Conservation (phyloP, 2,797 vertebrate species). For the Falco concolor region DNA sequence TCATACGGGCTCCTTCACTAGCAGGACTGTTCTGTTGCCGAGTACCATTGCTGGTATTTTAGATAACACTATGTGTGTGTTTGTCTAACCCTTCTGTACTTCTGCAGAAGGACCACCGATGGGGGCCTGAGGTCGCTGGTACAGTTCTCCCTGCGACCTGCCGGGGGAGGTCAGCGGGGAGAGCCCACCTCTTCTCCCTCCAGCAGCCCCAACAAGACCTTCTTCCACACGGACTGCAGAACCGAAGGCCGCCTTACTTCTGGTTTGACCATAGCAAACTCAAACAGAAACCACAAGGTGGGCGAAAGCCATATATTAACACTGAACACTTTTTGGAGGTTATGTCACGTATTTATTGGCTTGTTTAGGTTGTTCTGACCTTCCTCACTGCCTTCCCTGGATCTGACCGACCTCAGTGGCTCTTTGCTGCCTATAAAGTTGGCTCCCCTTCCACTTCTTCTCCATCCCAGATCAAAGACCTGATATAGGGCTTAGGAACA, state of each 20-base stretch:
- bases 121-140: background rate
- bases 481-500: background rate
- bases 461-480: background rate
- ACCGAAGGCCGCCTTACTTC: background rate
- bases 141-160: background rate
- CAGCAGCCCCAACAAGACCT: background rate
- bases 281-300: background rate
- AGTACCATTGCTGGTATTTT: background rate
- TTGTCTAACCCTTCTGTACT: background rate
- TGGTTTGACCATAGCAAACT: background rate
- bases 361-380: background rate
- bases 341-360: background rate
- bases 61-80: rapidly evolving
- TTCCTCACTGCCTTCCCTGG: background rate
- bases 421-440: background rate
- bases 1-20: background rate
- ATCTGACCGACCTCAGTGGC: background rate
- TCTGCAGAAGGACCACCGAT: background rate
- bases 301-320: background rate
- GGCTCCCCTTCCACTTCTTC: background rate
- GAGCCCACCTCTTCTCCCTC: background rate
- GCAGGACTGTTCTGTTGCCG: background rate
- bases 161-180: background rate
- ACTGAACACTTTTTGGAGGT: background rate
- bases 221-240: background rate